These are phyloP conservation scores for Disparrhopalites patrizii DNA, from an alignment of 2,888 invertebrate genomes.

Conservation along the genomic window DNA sequence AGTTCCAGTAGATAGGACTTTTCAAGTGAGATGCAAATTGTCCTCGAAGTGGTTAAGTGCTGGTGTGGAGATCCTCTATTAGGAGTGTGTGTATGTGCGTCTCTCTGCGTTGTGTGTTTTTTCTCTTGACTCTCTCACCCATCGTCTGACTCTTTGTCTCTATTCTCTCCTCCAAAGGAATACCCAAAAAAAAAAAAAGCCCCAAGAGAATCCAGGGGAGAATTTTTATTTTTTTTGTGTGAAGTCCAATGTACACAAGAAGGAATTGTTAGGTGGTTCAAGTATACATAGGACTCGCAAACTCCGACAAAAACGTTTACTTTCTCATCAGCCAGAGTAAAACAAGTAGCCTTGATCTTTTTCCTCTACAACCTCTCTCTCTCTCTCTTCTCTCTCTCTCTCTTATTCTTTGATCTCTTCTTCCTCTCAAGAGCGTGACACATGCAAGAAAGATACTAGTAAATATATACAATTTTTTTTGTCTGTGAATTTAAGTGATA, in stretches of 20 bases:
- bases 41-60: conserved; percentile 37
- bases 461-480: not conserved
- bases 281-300: too few species aligned
- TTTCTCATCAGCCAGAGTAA: not conserved
- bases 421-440: not conserved
- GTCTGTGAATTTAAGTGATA: too few species aligned
- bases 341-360: not conserved
- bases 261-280: too few species aligned
- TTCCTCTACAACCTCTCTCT: not conserved
- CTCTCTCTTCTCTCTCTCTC: not conserved
- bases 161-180: too few species aligned
- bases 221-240: too few species aligned
- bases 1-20: conserved; percentile 27
- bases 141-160: too few species aligned
- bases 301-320: conserved; percentile 1
- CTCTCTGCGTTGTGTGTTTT: conserved; percentile 17
- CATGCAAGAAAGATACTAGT: not conserved
- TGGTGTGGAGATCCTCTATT: conserved; percentile 20
- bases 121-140: not conserved
- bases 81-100: conserved; percentile 23
- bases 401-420: not conserved
- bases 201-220: too few species aligned
- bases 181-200: too few species aligned
- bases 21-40: conserved; percentile 40
- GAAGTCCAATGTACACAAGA: too few species aligned